Conservation (phyloP, 2,113 vertebrate genomes). For the Sinosuthora webbiana region DNA sequence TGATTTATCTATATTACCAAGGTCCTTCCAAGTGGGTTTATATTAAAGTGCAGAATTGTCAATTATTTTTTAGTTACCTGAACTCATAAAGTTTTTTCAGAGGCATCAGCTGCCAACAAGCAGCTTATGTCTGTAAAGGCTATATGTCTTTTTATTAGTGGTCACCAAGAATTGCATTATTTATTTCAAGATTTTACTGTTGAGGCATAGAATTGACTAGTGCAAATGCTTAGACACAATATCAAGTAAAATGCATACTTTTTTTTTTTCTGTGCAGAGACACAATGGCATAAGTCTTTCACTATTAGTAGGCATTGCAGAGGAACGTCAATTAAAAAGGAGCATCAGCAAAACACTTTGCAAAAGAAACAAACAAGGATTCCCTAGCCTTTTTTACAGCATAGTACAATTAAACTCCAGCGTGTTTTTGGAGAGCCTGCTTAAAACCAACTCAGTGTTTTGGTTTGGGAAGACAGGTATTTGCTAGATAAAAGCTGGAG, state of each 20-base stretch:
- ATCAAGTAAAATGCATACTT: background rate
- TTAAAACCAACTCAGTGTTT: too few relatives aligned
- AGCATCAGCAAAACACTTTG: background rate
- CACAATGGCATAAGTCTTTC: background rate
- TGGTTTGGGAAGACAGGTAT: too few relatives aligned
- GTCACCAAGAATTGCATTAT: background rate
- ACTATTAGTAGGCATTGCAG: background rate
- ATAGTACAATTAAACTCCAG: background rate
- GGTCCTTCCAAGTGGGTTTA: constrained; percentile 36
- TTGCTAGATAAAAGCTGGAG: too few relatives aligned
- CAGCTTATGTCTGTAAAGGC: background rate
- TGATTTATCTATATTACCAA: background rate
- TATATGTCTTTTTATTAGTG: background rate
- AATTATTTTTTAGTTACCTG: background rate
- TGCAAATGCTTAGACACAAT: constrained; percentile 42
- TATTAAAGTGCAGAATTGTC: constrained; percentile 54
- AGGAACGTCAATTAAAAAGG: background rate
- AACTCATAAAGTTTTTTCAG: background rate
- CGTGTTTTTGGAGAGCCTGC: background rate
- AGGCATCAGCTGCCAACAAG: background rate
- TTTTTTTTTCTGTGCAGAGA: background rate
- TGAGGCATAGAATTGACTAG: background rate
- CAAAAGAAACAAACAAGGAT: background rate
- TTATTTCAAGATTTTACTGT: background rate
- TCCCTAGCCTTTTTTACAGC: background rate